phyloP scores from a whole-genome alignment of 2,888 invertebrate species.

The Phragmatobia fuliginosa region DNA sequence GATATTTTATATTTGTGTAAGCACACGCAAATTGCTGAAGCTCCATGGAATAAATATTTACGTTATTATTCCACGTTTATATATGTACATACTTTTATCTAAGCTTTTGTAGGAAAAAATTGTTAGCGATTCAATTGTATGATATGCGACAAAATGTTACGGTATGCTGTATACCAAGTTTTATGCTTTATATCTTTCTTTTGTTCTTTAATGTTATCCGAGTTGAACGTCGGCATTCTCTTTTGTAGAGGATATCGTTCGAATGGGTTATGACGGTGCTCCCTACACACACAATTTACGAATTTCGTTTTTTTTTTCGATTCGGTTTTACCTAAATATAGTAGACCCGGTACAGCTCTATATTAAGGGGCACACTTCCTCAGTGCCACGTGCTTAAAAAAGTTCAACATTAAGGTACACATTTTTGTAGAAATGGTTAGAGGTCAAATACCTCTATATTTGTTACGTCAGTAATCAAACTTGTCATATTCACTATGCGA shows the following conservation, averaged over 20 bases:
- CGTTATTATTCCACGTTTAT: background rate
- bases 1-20: background rate
- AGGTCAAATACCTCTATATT: background rate
- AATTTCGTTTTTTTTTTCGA: conserved; percentile 16
- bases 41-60: background rate
- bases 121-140: background rate
- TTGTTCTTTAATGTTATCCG: conserved; percentile 18
- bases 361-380: background rate
- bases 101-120: background rate
- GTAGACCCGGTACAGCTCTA: background rate
- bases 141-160: conserved; percentile 3
- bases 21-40: background rate
- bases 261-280: conserved; percentile 16
- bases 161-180: background rate
- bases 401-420: background rate
- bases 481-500: background rate
- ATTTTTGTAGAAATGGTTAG: background rate
- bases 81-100: background rate
- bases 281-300: conserved; percentile 15
- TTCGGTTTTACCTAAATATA: conserved; percentile 17
- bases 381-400: background rate
- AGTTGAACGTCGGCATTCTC: conserved; percentile 3
- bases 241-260: conserved; percentile 14
- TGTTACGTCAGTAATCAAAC: background rate
- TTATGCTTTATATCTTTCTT: conserved; percentile 10